phyloP scores from a whole-genome alignment of 2,888 invertebrate species.

The Danaus chrysippus region DNA sequence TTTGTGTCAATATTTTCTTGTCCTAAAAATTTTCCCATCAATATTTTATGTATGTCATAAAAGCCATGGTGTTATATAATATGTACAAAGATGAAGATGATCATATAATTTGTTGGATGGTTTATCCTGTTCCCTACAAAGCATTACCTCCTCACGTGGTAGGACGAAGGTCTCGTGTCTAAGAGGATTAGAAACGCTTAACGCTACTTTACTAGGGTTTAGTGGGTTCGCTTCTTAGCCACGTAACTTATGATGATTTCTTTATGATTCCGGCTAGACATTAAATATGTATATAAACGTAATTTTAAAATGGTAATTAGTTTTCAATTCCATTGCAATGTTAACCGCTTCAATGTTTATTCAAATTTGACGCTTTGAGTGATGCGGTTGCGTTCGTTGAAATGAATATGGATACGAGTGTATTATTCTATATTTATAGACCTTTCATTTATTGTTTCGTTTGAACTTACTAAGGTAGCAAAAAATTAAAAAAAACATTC shows the following conservation, averaged over 20 bases:
- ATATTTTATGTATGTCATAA: not conserved
- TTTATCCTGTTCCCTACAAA: slow-evolving; percentile 6
- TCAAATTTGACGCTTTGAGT: slow-evolving; percentile 12
- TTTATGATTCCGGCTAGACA: slow-evolving; percentile 15
- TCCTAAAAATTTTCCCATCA: not conserved
- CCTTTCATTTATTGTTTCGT: not conserved
- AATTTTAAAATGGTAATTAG: not conserved
- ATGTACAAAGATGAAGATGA: not conserved
- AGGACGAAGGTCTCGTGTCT: slow-evolving; percentile 21
- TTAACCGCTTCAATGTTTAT: slow-evolving; percentile 1
- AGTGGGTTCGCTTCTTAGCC: slow-evolving; percentile 20
- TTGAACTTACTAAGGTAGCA: no score
- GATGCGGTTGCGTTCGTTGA: slow-evolving; percentile 10
- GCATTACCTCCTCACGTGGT: slow-evolving; percentile 14
- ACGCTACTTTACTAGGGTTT: slow-evolving; percentile 22
- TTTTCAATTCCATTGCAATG: not conserved
- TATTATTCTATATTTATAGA: not conserved
- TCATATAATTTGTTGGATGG: slow-evolving; percentile 7
- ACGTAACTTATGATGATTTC: slow-evolving; percentile 17
- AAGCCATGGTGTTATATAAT: not conserved
- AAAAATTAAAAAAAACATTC: no score
- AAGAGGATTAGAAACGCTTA: slow-evolving; percentile 29
- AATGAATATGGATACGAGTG: slow-evolving; percentile 3
- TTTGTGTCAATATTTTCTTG: no score
- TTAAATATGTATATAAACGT: no score